A percentile compares a stretch with the other conserved stretches of the same genome.
These are phyloP conservation scores for Calcarius lapponicus DNA, from an alignment of 2,797 vertebrate genomes.

Conservation along the genomic window DNA sequence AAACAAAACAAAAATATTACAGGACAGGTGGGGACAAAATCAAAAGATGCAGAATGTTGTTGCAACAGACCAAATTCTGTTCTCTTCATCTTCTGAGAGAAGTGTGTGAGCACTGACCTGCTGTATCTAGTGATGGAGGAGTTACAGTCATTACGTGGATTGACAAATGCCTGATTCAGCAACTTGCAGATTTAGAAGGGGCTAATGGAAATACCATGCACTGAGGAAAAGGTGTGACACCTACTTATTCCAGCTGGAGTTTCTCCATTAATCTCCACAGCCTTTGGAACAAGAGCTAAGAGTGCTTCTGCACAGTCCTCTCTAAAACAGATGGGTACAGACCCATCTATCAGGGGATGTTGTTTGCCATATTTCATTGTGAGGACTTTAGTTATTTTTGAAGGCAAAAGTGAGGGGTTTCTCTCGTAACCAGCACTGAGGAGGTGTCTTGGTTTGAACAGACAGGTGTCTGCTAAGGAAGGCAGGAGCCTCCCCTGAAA, in stretches of 20 bases:
- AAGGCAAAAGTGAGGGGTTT: not conserved
- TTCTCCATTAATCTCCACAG: not conserved
- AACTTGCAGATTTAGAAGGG: not conserved
- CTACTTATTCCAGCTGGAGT: not conserved
- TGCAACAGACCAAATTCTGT: not conserved
- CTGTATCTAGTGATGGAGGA: not conserved
- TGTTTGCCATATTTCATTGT: not conserved
- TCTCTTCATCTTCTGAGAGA: not conserved
- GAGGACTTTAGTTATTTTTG: not conserved
- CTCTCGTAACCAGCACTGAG: not conserved
- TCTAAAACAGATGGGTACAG: not conserved
- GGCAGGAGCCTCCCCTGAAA: not conserved
- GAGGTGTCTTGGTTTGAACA: not conserved
- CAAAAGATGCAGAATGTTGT: not conserved
- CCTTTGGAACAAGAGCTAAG: not conserved
- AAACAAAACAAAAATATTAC: not conserved
- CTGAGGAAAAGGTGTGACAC: not conserved
- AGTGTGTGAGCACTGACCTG: not conserved
- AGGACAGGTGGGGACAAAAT: not conserved
- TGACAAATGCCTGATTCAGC: not conserved
- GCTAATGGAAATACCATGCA: not conserved
- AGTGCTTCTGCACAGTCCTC: not conserved
- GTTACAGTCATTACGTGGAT: rapidly evolving
- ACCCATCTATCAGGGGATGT: not conserved
- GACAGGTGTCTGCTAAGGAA: not conserved